A percentile compares a stretch with the other conserved stretches of the same genome.
Conservation (phyloP, 2,113 vertebrate species). For the Ovibos moschatus region DNA sequence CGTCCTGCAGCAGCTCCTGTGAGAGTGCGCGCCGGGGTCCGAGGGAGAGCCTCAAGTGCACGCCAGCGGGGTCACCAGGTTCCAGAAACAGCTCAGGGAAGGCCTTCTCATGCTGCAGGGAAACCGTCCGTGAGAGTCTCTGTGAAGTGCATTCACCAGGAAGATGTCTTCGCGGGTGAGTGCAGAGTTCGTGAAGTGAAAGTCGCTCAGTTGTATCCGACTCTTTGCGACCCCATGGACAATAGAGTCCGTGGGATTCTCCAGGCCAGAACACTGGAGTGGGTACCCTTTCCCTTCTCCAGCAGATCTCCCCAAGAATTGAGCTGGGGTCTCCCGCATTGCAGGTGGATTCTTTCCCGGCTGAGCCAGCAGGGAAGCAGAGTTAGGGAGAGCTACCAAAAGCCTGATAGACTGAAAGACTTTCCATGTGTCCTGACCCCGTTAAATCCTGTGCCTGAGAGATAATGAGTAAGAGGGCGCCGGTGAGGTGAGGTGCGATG, state of each 20-base stretch:
- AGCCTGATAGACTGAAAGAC: background rate
- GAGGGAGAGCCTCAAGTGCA: background rate
- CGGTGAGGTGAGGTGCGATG: background rate
- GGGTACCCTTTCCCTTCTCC: background rate
- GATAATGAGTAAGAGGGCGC: background rate
- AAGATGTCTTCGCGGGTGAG: background rate
- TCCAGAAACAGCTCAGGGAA: background rate
- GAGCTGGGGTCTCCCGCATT: background rate
- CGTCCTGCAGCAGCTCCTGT: background rate
- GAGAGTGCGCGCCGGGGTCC: background rate
- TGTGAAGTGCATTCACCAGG: background rate
- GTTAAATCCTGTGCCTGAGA: background rate
- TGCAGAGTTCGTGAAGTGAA: background rate
- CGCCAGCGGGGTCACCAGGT: background rate
- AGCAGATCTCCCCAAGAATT: background rate
- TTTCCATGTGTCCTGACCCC: background rate
- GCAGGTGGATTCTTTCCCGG: background rate
- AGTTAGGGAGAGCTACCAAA: background rate
- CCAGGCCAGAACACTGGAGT: background rate
- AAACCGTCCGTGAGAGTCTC: background rate
- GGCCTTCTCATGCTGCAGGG: background rate
- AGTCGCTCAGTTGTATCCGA: accelerated
- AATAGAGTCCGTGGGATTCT: background rate
- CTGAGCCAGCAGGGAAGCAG: background rate
- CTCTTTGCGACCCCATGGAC: background rate